Evolutionary conservation across 2,797 vertebrate genomes (phyloP).

Genomic region (Buphagus erythrorhynchus): DNA sequence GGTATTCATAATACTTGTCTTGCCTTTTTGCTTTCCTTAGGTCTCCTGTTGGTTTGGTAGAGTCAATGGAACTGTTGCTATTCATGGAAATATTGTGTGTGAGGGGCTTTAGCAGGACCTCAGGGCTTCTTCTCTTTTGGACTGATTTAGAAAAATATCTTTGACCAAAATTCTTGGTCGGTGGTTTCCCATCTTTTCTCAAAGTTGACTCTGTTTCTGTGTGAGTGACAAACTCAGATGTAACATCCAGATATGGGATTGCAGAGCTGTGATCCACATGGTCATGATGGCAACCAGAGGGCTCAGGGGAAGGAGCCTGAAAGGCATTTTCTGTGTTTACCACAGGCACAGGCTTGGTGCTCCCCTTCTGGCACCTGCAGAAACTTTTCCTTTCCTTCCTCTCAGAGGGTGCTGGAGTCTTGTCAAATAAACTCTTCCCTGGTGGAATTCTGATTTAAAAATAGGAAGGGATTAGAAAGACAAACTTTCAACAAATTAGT

Average conservation of each 20-base stretch:
- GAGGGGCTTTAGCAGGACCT: background rate
- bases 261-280: conserved; percentile 80
- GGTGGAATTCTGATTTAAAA: conserved; percentile 79
- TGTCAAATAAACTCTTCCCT: conserved; percentile 84
- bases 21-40: conserved; percentile 41
- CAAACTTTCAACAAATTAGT: background rate
- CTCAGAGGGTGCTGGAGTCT: conserved; percentile 32
- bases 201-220: conserved; percentile 42
- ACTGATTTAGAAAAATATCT: conserved; percentile 11
- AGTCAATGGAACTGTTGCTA: background rate
- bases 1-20: conserved; percentile 57
- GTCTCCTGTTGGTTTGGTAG: background rate
- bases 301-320: background rate
- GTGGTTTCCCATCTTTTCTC: conserved; percentile 8
- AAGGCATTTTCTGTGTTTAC: background rate
- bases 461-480: background rate
- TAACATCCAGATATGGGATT: conserved; percentile 82
- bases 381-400: conserved; percentile 65
- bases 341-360: background rate
- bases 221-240: conserved; percentile 75
- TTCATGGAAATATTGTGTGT: background rate
- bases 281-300: conserved; percentile 69
- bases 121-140: background rate
- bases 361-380: conserved; percentile 76
- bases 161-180: background rate